Evolutionary conservation across 2,113 vertebrate species (phyloP), one percentile per base, ranked within the genome.

Genomic region (Grammomys surdaster): DNA sequence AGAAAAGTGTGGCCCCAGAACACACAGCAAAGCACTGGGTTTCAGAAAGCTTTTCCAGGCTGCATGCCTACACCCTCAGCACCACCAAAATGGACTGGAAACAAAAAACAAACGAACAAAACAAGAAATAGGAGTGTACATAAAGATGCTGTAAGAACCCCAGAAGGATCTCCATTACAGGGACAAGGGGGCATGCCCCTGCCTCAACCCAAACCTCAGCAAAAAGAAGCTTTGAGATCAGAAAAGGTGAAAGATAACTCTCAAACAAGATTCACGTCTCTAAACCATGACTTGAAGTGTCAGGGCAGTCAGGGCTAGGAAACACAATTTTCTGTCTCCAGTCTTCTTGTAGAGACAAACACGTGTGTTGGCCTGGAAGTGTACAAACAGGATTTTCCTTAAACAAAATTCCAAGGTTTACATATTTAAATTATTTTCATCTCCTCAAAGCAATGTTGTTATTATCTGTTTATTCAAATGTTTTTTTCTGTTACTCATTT

Each of bases 401-500:
- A 86, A 80, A 48, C 22, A 70, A 76, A 89, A 60, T 48, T 85
- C 33, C 19, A 58, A 56, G 31, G 20, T 43, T 86, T 77, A 69
- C 14, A 13, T 46, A 20, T 36, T 78, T 46, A 70, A 1, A 72
- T 60, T 81, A 63, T 31, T 65, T 90, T 90, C 65, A 81, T 80
- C 46, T 54, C n/a, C 63, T 75, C 16, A 67, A 95, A 91, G 43
- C 17, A 69, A 63, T 73, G 67, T 46, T 5, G 17, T 78, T 67
- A 31, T n/a, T 40, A 72, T 72, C 54, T 28, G 65, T 86, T 93
- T 87, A 90, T 91, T 75, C n/a, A 88, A 58, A 63, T 46, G 8
- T 12, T 48, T 9, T 65, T 85, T 91, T 67, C 12, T 70, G 54
- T 60, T 81, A 80, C 2, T 73, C 65, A 2, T 54, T 46, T 87